Percentiles rank a stretch among this genome's conserved stretches.
These are phyloP conservation scores for Garrulus glandarius DNA, from an alignment of 2,797 vertebrate genomes.

Conservation along the genomic window DNA sequence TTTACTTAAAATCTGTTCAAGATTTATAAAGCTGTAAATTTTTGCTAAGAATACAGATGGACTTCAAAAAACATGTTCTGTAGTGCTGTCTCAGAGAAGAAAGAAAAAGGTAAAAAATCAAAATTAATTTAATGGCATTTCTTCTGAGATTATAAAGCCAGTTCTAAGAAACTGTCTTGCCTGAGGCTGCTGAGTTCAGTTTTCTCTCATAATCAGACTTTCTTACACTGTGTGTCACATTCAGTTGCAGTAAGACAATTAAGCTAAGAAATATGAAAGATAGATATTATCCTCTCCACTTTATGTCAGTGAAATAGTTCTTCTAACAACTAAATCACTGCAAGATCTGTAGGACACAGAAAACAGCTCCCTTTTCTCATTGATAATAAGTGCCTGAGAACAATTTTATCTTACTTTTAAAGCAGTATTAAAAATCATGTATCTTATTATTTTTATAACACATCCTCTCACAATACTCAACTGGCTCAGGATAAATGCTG, in stretches of 20 bases:
- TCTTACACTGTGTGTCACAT: neutral
- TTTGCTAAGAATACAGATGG: neutral
- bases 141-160: slow-evolving; percentile 1
- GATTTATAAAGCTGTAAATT: neutral
- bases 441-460: neutral
- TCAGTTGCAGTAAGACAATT: slow-evolving; percentile 34
- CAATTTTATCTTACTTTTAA: neutral
- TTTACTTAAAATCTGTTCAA: neutral
- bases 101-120: neutral
- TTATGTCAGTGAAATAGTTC: neutral
- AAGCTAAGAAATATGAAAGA: slow-evolving; percentile 27
- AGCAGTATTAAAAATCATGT: neutral
- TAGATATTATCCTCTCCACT: slow-evolving; percentile 6
- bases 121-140: slow-evolving; percentile 1
- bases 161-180: slow-evolving; percentile 15
- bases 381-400: neutral
- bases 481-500: neutral
- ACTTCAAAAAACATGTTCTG: neutral
- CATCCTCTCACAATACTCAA: neutral
- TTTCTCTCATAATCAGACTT: slow-evolving; percentile 39
- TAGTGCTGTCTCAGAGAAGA: neutral
- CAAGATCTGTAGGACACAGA: neutral
- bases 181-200: slow-evolving; percentile 21
- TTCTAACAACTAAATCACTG: neutral
- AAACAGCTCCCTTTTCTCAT: neutral